Percentiles rank a stretch among this genome's conserved stretches.
Conservation (phyloP, 2,797 vertebrate genomes). For the Prionace glauca region DNA sequence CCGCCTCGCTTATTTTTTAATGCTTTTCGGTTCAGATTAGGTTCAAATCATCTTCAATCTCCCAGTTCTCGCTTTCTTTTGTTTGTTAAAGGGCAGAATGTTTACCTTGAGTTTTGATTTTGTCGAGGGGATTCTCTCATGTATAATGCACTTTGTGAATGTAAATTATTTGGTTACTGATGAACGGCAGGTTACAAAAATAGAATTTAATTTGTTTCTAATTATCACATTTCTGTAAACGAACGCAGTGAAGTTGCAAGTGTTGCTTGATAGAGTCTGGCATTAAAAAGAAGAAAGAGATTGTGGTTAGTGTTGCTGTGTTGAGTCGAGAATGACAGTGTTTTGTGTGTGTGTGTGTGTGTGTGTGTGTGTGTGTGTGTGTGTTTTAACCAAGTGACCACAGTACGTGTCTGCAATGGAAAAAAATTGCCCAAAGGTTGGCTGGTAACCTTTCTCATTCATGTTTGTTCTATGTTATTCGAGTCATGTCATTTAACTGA, state of each 20-base stretch:
- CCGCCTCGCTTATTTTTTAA: background rate
- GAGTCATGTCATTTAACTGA: background rate
- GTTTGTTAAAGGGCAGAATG: background rate
- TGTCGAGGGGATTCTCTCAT: background rate
- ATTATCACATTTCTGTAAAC: background rate
- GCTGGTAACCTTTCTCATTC: background rate
- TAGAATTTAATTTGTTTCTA: constrained; percentile 26
- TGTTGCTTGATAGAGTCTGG: background rate
- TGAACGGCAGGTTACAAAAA: background rate
- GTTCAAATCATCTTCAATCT: background rate
- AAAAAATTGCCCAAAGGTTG: background rate
- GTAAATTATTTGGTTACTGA: constrained; percentile 6
- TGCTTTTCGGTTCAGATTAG: background rate
- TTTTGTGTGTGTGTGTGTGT: background rate
- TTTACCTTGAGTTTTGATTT: background rate
- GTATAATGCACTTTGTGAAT: background rate
- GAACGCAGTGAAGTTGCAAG: background rate
- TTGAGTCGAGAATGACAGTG: background rate
- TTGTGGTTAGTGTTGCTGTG: background rate
- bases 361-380: background rate
- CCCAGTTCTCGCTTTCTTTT: background rate
- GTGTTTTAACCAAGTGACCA: background rate
- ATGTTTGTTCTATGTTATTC: background rate
- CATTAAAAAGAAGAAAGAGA: background rate
- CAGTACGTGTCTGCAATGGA: background rate